A percentile compares a stretch with the other conserved stretches of the same genome.
phyloP scores from a whole-genome alignment of 1,140 invertebrate genomes.

The Heliconius hewitsoni region DNA sequence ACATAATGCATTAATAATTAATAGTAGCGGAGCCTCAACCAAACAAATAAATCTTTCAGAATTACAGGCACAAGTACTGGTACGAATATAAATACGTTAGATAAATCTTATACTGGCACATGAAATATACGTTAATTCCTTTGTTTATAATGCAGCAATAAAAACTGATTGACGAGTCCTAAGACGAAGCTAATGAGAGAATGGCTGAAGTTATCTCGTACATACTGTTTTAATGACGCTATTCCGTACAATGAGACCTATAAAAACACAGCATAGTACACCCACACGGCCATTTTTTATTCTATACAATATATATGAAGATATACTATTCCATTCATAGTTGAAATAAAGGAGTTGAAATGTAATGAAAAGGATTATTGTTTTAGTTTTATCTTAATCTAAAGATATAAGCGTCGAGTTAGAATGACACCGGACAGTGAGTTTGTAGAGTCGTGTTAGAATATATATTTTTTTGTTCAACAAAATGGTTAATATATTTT shows the following conservation, averaged over 20 bases:
- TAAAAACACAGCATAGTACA: conserved; percentile 51
- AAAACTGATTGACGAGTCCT: conserved; percentile 42
- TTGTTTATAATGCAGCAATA: conserved; percentile 20
- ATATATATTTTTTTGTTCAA: background rate
- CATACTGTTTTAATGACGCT: conserved; percentile 46
- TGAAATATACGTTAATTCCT: conserved; percentile 49
- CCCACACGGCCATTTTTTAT: conserved; percentile 57
- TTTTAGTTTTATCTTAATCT: conserved; percentile 80
- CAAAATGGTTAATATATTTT: no score
- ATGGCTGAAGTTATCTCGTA: conserved; percentile 30
- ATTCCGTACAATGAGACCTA: conserved; percentile 53
- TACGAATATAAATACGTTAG: conserved; percentile 13
- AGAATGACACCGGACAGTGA: conserved; percentile 44
- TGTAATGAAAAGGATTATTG: conserved; percentile 79
- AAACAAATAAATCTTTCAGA: background rate
- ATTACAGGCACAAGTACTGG: conserved; percentile 7
- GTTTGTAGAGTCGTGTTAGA: conserved; percentile 45
- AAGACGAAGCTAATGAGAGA: conserved; percentile 48
- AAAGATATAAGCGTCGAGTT: conserved; percentile 67
- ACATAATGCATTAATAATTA: no score
- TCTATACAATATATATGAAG: conserved; percentile 41
- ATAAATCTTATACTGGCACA: conserved; percentile 35
- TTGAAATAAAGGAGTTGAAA: conserved; percentile 68
- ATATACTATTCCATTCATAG: conserved; percentile 62
- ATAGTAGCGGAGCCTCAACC: background rate